Percentiles rank a stretch among this genome's conserved stretches.
phyloP scores from a whole-genome alignment of 2,113 vertebrate species.

The Protobothrops mucrosquamatus region DNA sequence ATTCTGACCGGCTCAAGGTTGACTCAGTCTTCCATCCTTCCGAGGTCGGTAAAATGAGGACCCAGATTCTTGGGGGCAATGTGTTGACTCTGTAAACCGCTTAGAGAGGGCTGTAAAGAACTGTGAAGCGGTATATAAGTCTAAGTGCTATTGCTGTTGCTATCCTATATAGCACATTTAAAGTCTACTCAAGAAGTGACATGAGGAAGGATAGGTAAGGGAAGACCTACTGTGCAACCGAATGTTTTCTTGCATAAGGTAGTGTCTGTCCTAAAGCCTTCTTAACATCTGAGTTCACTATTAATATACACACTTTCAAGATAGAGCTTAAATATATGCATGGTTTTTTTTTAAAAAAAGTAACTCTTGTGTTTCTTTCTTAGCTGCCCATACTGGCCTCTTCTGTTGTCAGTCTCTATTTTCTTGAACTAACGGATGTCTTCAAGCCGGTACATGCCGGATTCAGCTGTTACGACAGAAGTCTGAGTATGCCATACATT shows the following conservation, averaged over 20 bases:
- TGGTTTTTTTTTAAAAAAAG: not conserved
- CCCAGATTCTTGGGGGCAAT: not conserved
- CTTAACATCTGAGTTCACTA: not conserved
- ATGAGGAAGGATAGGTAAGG: not conserved
- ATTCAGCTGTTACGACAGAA: conserved; percentile 94
- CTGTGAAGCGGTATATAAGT: not conserved
- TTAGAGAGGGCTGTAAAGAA: not conserved
- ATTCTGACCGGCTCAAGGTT: not conserved
- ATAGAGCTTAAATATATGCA: not conserved
- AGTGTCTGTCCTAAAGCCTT: not conserved
- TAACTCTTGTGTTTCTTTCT: conserved; percentile 51
- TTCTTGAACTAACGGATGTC: conserved; percentile 95
- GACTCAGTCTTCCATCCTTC: not conserved
- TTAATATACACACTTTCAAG: not conserved
- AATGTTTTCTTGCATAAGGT: not conserved
- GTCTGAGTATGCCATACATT: conserved; percentile 93
- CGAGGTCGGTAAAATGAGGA: not conserved
- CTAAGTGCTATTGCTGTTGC: not conserved
- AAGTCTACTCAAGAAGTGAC: not conserved
- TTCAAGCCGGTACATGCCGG: conserved; percentile 94
- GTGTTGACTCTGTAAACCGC: not conserved
- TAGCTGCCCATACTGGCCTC: conserved; percentile 96
- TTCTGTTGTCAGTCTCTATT: conserved; percentile 95
- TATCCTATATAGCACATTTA: not conserved
- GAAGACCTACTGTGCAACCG: not conserved